A percentile compares a stretch with the other conserved stretches of the same genome.
These are phyloP conservation scores for Marisa cornuarietis DNA, from an alignment of 1,140 invertebrate genomes.

Conservation along the genomic window DNA sequence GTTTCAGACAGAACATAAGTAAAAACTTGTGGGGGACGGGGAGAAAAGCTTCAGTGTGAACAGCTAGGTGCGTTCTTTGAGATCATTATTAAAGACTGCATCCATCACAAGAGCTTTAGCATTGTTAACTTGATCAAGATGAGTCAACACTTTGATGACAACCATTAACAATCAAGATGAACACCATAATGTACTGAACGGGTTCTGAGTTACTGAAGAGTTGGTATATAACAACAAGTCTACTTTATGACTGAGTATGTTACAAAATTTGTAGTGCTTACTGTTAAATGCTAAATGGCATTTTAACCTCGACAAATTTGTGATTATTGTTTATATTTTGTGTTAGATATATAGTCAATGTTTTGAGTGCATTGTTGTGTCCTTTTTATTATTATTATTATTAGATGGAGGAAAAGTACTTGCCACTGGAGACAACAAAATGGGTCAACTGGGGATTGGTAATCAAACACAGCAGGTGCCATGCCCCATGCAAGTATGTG, in stretches of 20 bases:
- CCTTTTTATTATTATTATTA: constrained; percentile 45
- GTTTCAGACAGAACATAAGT: no score
- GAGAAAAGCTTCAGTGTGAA: no score
- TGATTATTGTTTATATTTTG: constrained; percentile 5
- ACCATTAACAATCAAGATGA: not conserved
- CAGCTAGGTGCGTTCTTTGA: no score
- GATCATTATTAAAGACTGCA: not conserved
- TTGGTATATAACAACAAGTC: no score
- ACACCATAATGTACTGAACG: not conserved
- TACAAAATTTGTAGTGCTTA: not conserved
- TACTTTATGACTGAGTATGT: no score
- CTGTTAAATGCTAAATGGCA: not conserved
- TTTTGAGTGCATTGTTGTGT: not conserved
- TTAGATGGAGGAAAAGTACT: constrained; percentile 87
- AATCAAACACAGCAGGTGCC: constrained; percentile 74
- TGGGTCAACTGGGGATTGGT: constrained; percentile 88
- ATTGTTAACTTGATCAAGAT: not conserved
- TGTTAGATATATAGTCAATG: constrained; percentile 1
- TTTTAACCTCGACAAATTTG: not conserved
- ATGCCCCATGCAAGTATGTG: constrained; percentile 80
- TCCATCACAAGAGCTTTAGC: not conserved
- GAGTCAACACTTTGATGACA: not conserved
- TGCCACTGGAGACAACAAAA: constrained; percentile 89
- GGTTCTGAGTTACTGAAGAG: no score
- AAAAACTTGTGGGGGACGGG: no score